phyloP scores from a whole-genome alignment of 2,113 vertebrate genomes.

The Myrmecobius fasciatus region DNA sequence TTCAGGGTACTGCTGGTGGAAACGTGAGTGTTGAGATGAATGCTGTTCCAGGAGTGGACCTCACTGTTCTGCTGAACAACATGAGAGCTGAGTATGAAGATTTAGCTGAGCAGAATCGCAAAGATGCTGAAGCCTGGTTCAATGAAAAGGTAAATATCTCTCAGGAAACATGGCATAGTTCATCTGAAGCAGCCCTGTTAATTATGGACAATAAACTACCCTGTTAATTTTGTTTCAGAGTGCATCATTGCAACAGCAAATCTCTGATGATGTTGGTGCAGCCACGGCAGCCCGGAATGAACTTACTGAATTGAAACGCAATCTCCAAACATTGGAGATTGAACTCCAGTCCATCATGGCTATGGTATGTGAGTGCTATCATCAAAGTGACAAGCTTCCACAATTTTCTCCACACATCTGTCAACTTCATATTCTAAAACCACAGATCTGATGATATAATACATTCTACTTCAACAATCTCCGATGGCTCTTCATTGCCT shows the following conservation, averaged over 20 bases:
- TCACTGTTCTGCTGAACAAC: slow-evolving; percentile 87
- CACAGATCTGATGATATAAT: background rate
- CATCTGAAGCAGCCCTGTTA: fast-evolving
- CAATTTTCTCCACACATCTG: background rate
- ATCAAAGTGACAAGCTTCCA: background rate
- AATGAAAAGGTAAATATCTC: slow-evolving; percentile 68
- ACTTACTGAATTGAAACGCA: slow-evolving; percentile 82
- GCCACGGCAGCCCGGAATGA: slow-evolving; percentile 71
- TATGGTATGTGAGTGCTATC: slow-evolving; percentile 77
- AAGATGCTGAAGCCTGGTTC: slow-evolving; percentile 89
- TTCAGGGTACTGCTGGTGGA: slow-evolving; percentile 84
- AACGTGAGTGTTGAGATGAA: slow-evolving; percentile 91
- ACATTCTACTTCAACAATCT: background rate
- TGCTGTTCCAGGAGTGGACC: slow-evolving; percentile 87
- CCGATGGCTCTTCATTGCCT: background rate
- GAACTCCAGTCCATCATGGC: slow-evolving; percentile 74
- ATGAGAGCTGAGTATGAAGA: slow-evolving; percentile 89
- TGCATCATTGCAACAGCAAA: slow-evolving; percentile 70
- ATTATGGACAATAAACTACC: background rate
- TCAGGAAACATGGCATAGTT: background rate
- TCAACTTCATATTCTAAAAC: background rate
- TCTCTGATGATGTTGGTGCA: slow-evolving; percentile 67
- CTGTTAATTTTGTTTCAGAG: slow-evolving; percentile 61
- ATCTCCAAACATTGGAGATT: slow-evolving; percentile 84
- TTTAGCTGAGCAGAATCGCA: slow-evolving; percentile 89